phyloP scores from a whole-genome alignment of 1,140 invertebrate species.

The Ostrea denselamellosa region DNA sequence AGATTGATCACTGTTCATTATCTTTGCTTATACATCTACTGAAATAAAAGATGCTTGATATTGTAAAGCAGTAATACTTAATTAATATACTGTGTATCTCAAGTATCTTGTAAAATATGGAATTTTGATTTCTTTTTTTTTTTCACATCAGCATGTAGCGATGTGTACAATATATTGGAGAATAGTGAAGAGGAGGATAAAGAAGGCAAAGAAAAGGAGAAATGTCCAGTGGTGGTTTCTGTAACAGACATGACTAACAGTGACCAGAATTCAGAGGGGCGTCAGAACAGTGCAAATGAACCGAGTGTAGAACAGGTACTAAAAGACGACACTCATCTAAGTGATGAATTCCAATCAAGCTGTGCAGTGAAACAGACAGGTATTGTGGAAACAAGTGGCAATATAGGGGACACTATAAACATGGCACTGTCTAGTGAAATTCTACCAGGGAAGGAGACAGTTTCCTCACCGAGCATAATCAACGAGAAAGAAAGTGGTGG shows the following conservation, averaged over 20 bases:
- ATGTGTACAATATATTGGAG: conserved; percentile 54
- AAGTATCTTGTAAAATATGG: no score
- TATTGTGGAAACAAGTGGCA: not conserved
- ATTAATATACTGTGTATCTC: no score
- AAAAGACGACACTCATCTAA: not conserved
- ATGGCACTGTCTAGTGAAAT: not conserved
- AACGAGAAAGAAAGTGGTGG: not conserved
- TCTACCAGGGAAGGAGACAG: not conserved
- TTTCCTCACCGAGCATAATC: not conserved
- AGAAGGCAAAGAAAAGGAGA: not conserved
- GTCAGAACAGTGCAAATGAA: not conserved
- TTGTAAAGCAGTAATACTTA: no score
- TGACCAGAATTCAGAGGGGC: not conserved
- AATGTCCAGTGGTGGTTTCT: not conserved
- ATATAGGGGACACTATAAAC: not conserved
- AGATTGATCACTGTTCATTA: no score
- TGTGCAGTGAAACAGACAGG: not conserved
- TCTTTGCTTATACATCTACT: no score
- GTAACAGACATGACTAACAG: not conserved
- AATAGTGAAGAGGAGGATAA: conserved; percentile 48
- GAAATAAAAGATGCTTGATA: no score
- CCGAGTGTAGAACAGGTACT: not conserved
- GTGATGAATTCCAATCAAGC: not conserved
- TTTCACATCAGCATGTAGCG: conserved; percentile 47
- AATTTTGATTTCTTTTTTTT: not conserved